Evolutionary conservation across 1,140 invertebrate species (phyloP).

Genomic region (Battus philenor): DNA sequence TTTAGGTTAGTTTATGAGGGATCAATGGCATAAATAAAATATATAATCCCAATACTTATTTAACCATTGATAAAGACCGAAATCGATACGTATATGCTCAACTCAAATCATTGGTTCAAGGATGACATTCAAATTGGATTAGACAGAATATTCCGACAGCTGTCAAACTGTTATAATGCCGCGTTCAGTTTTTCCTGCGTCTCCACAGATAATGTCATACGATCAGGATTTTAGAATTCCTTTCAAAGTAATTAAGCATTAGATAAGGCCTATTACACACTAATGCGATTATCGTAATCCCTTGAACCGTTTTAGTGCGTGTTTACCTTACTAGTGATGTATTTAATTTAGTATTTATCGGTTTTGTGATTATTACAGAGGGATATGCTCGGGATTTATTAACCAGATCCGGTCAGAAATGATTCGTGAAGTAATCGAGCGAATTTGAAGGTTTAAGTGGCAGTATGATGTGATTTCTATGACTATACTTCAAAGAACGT

Average conservation of each 20-base stretch:
- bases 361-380: too few species aligned
- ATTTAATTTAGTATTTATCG: too few species aligned
- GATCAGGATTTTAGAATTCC: conserved; percentile 18
- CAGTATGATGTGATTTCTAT: too few species aligned
- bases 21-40: too few species aligned
- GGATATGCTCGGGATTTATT: too few species aligned
- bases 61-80: background rate
- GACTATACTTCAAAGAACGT: too few species aligned
- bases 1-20: too few species aligned
- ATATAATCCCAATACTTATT: conserved; percentile 2
- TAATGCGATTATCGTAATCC: conserved; percentile 37
- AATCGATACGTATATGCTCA: conserved; percentile 1
- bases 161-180: conserved; percentile 5
- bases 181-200: conserved; percentile 1
- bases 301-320: conserved; percentile 1
- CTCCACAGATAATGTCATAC: conserved; percentile 12
- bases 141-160: conserved; percentile 2
- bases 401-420: background rate
- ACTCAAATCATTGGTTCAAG: conserved; percentile 9
- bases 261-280: conserved; percentile 23
- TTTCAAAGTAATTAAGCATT: conserved; percentile 34
- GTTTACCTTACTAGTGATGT: background rate
- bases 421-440: too few species aligned
- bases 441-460: too few species aligned
- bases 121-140: conserved; percentile 13